phyloP scores from a whole-genome alignment of 1,140 invertebrate species.

The Thrips palmi region DNA sequence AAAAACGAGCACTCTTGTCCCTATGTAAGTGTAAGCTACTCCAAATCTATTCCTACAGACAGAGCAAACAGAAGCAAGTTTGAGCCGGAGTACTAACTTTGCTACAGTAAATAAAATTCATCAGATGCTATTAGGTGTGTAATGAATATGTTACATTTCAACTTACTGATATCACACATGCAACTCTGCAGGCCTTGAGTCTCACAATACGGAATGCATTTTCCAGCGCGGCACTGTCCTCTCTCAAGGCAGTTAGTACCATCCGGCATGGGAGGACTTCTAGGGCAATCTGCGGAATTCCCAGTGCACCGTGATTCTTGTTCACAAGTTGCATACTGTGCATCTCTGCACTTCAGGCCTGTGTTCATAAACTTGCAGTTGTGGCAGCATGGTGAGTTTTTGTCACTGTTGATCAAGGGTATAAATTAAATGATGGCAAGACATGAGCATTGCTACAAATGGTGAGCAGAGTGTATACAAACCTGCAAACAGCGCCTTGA shows the following conservation, averaged over 20 bases:
- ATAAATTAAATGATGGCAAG: neutral
- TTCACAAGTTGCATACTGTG: slow-evolving; percentile 76
- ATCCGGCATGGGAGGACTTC: slow-evolving; percentile 71
- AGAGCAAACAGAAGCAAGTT: too few species aligned
- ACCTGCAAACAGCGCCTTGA: slow-evolving; percentile 71
- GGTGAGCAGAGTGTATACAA: slow-evolving; percentile 7
- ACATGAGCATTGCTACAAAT: too few species aligned
- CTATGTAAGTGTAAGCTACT: too few species aligned
- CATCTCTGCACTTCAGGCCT: slow-evolving; percentile 67
- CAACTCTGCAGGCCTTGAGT: slow-evolving; percentile 79
- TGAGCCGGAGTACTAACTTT: too few species aligned
- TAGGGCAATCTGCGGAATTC: slow-evolving; percentile 46
- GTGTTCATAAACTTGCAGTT: slow-evolving; percentile 67
- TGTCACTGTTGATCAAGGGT: slow-evolving; percentile 44
- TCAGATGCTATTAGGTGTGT: neutral
- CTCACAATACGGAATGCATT: slow-evolving; percentile 84
- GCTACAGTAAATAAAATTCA: neutral
- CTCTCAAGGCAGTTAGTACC: slow-evolving; percentile 72
- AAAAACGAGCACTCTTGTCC: neutral
- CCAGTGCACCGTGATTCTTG: slow-evolving; percentile 67
- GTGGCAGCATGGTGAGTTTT: slow-evolving; percentile 86
- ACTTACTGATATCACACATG: slow-evolving; percentile 84
- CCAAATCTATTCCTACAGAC: too few species aligned
- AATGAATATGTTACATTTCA: too few species aligned
- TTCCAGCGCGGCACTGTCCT: slow-evolving; percentile 66